These are phyloP conservation scores for Drosophila pseudotakahashii DNA, from an alignment of 2,888 invertebrate species.

Conservation along the genomic window DNA sequence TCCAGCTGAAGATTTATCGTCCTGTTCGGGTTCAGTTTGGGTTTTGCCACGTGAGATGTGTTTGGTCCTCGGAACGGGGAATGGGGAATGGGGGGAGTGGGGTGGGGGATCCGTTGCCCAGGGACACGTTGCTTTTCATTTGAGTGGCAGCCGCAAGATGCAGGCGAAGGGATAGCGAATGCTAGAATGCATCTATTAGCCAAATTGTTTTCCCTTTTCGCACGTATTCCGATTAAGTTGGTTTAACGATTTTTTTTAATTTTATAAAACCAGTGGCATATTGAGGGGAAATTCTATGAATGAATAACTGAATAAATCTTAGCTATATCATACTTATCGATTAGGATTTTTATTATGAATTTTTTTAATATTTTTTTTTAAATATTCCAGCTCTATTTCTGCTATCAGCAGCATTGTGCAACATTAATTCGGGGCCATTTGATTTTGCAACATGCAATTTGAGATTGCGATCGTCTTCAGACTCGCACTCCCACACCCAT, in stretches of 20 bases:
- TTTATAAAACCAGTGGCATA: neutral
- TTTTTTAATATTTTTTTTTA: too few relatives aligned
- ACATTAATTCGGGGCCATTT: constrained; percentile 67
- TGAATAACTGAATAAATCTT: too few relatives aligned
- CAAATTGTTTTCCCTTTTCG: constrained; percentile 8
- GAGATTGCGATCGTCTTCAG: constrained; percentile 41
- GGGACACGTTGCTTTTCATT: constrained; percentile 41
- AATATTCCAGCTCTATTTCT: neutral
- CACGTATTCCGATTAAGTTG: constrained; percentile 1
- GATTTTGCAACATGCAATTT: constrained; percentile 43
- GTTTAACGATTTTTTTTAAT: neutral
- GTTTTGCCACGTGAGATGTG: constrained; percentile 44
- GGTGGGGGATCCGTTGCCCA: neutral
- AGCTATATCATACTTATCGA: too few relatives aligned
- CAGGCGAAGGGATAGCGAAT: constrained; percentile 3
- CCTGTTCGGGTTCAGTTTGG: constrained; percentile 35
- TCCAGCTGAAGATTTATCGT: constrained; percentile 64
- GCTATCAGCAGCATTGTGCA: constrained; percentile 56
- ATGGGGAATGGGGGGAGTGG: neutral
- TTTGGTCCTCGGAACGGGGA: neutral
- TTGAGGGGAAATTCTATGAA: neutral
- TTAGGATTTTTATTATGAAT: too few relatives aligned
- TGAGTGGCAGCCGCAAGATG: constrained; percentile 32
- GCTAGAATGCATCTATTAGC: constrained; percentile 4
- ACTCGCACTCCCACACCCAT: constrained; percentile 12